Percentiles rank a stretch among this genome's conserved stretches.
Conservation (phyloP, 2,888 invertebrate species). For the Orthonevra nobilis region DNA sequence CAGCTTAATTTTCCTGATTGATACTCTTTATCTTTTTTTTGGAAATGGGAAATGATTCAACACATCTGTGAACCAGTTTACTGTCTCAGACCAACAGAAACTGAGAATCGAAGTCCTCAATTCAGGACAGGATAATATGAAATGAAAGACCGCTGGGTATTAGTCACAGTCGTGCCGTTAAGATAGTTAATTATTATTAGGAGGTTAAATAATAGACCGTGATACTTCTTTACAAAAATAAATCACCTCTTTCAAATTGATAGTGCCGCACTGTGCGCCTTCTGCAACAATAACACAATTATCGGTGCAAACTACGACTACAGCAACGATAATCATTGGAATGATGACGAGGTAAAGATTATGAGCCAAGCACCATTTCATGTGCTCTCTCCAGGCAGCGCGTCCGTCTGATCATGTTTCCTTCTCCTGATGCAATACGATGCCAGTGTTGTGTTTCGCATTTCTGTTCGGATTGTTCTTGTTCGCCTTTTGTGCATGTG, state of each 20-base stretch:
- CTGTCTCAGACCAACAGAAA: too few species aligned
- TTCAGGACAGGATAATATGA: too few species aligned
- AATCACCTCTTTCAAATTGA: background rate
- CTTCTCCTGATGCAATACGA: constrained; percentile 39
- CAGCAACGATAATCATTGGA: background rate
- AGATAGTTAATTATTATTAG: too few species aligned
- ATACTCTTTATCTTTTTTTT: too few species aligned
- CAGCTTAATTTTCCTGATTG: too few species aligned
- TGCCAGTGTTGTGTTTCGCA: background rate
- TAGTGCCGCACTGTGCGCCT: constrained; percentile 5
- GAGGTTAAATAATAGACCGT: too few species aligned
- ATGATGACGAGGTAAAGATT: constrained; percentile 15
- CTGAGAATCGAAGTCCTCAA: too few species aligned
- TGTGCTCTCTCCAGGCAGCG: constrained; percentile 3
- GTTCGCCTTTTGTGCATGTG: background rate
- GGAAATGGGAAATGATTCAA: too few species aligned
- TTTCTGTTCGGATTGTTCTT: constrained; percentile 17
- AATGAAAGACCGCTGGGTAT: too few species aligned
- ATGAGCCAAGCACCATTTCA: constrained; percentile 20
- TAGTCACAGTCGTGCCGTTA: too few species aligned
- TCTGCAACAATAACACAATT: constrained; percentile 21
- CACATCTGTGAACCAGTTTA: too few species aligned
- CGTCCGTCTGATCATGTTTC: constrained; percentile 34
- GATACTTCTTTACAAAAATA: too few species aligned
- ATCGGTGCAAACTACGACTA: background rate